Conservation (phyloP, 1,140 invertebrate genomes). For the Calosoma granatense region DNA sequence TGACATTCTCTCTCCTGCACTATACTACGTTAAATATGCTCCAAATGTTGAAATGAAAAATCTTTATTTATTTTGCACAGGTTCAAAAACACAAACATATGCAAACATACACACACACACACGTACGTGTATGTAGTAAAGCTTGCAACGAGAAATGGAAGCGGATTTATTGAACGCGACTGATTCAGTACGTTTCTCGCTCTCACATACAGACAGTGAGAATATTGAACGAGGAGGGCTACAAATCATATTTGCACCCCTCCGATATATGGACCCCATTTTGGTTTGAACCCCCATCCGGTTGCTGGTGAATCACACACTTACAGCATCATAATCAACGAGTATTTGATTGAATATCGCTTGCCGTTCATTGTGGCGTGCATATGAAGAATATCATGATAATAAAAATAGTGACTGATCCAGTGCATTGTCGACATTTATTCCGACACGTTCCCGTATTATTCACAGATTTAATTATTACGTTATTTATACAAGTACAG, state of each 20-base stretch:
- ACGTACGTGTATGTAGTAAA: too few species aligned
- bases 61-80: too few species aligned
- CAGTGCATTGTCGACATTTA: not conserved
- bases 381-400: not conserved
- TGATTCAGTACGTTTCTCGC: not conserved
- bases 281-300: not conserved
- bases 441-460: not conserved
- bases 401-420: not conserved
- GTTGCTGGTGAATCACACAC: slow-evolving; percentile 5
- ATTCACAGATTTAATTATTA: not conserved
- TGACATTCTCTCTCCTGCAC: not conserved
- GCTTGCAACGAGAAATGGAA: too few species aligned
- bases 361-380: not conserved
- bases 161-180: not conserved
- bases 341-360: slow-evolving; percentile 3
- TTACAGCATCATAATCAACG: slow-evolving; percentile 6
- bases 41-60: too few species aligned
- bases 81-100: too few species aligned
- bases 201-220: not conserved
- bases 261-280: not conserved
- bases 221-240: slow-evolving; percentile 4
- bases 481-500: not conserved
- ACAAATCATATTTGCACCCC: slow-evolving; percentile 7
- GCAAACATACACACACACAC: too few species aligned
- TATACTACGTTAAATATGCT: too few species aligned